These are phyloP conservation scores for Pararge aegeria DNA, from an alignment of 1,140 invertebrate genomes.

Conservation along the genomic window DNA sequence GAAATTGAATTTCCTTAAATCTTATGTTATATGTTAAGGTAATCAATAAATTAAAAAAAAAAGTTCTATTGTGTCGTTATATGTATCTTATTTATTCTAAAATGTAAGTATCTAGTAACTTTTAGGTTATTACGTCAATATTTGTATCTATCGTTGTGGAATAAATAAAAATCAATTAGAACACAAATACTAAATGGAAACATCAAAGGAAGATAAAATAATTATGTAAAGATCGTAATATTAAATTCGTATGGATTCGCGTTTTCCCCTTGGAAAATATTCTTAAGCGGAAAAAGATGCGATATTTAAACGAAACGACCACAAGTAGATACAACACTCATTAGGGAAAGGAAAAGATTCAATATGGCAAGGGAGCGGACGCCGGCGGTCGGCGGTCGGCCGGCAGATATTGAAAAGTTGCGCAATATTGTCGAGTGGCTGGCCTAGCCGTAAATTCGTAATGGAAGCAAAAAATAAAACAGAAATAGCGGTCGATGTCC, in stretches of 20 bases:
- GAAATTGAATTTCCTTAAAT: no score
- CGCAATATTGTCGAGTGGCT: constrained; percentile 74
- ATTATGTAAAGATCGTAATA: not conserved
- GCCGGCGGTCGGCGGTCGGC: constrained; percentile 40
- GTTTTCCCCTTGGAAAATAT: not conserved
- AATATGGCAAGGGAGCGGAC: constrained; percentile 57
- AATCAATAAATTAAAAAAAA: no score
- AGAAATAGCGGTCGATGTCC: constrained; percentile 48
- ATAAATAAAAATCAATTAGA: not conserved
- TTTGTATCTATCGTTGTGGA: not conserved
- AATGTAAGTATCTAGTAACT: no score
- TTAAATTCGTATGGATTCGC: not conserved
- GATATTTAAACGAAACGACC: constrained; percentile 8
- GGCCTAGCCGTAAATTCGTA: constrained; percentile 72
- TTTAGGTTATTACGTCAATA: no score
- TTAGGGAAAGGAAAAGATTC: constrained; percentile 64
- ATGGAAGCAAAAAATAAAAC: constrained; percentile 76
- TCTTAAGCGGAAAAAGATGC: not conserved
- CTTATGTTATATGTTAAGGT: no score
- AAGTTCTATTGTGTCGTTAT: no score
- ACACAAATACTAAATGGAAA: not conserved
- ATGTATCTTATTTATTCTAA: no score
- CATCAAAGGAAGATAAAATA: not conserved
- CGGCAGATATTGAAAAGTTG: constrained; percentile 75
- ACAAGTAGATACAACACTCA: constrained; percentile 37